Evolutionary conservation across 2,797 vertebrate species (phyloP).

Genomic region (Eulemur coronatus): DNA sequence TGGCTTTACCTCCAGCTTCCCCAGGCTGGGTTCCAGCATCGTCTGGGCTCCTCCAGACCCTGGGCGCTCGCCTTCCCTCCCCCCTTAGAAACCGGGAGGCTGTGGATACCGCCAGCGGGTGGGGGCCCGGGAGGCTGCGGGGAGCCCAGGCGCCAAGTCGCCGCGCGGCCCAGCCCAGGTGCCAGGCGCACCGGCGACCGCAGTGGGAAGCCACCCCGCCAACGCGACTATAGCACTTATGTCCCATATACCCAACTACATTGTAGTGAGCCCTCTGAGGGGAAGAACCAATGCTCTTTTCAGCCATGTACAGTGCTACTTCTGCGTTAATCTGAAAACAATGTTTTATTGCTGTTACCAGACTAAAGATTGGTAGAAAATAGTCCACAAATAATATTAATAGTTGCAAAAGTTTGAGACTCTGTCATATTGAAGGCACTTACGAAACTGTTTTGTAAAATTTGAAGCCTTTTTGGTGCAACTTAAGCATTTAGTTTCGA

Average conservation of each 20-base stretch:
- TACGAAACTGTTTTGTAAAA: not conserved
- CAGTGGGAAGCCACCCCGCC: not conserved
- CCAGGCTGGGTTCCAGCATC: slow-evolving; percentile 19
- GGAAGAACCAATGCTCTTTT: not conserved
- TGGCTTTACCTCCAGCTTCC: not conserved
- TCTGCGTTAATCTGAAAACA: not conserved
- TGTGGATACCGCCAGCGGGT: slow-evolving; percentile 63
- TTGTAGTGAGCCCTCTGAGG: not conserved
- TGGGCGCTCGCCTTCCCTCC: slow-evolving; percentile 76
- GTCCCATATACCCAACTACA: not conserved
- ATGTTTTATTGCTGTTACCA: not conserved
- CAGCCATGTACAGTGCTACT: not conserved
- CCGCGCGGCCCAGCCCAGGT: not conserved
- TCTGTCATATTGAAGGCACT: not conserved
- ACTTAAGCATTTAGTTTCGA: not conserved
- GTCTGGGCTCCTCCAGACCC: not conserved
- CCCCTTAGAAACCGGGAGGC: slow-evolving; percentile 88
- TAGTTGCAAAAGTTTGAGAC: not conserved
- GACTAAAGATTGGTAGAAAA: not conserved
- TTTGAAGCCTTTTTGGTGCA: not conserved
- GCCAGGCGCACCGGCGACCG: not conserved
- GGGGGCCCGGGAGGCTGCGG: not conserved
- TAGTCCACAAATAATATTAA: not conserved
- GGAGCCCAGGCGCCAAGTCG: not conserved
- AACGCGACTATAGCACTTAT: not conserved